phyloP scores from a whole-genome alignment of 2,797 vertebrate genomes.

The Masticophis lateralis region DNA sequence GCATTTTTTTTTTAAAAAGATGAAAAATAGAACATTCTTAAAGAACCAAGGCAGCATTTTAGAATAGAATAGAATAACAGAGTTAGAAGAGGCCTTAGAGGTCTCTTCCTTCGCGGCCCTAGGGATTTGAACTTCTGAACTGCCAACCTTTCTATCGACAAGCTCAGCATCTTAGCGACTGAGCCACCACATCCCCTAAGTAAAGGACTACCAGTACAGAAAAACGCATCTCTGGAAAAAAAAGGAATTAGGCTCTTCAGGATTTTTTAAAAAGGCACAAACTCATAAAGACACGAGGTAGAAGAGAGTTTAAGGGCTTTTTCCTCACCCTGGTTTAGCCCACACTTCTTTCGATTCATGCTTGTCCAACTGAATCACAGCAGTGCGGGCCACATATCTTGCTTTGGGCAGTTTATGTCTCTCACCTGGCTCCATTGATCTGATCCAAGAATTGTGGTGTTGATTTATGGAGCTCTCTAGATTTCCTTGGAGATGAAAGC shows the following conservation, averaged over 20 bases:
- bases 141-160: too few species aligned
- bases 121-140: too few species aligned
- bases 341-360: background rate
- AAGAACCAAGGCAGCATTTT: background rate
- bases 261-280: background rate
- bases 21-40: background rate
- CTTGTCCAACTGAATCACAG: background rate
- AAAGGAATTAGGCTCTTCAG: too few species aligned
- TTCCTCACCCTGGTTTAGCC: background rate
- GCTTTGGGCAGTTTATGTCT: background rate
- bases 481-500: slow-evolving; percentile 24
- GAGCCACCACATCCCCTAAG: too few species aligned
- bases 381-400: background rate
- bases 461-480: background rate
- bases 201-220: too few species aligned
- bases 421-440: background rate
- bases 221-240: too few species aligned
- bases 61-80: too few species aligned
- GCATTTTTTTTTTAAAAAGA: background rate
- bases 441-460: background rate
- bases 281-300: background rate
- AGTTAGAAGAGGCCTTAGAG: too few species aligned
- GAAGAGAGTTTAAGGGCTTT: background rate
- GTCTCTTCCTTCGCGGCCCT: too few species aligned
- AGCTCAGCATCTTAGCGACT: too few species aligned